Percentiles rank a stretch among this genome's conserved stretches.
Evolutionary conservation across 2,888 invertebrate genomes (phyloP).

Genomic region (Crematogaster levior): DNA sequence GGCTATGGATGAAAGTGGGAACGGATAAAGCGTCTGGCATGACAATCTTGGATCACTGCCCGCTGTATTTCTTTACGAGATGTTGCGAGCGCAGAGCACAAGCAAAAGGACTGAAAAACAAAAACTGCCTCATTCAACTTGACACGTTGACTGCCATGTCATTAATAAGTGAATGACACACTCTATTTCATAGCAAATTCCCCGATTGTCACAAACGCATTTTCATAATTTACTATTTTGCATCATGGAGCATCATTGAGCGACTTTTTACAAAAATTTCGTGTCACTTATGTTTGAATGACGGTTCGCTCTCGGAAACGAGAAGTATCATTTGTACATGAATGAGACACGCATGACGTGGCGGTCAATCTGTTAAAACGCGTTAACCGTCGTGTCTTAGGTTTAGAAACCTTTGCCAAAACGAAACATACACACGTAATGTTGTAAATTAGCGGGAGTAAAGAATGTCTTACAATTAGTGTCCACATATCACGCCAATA

Average conservation of each 20-base stretch:
- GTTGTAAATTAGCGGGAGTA: constrained; percentile 77
- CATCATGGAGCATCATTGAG: background rate
- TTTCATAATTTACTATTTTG: background rate
- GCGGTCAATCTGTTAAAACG: constrained; percentile 54
- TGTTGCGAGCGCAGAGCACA: constrained; percentile 42
- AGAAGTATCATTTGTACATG: background rate
- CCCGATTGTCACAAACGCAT: background rate
- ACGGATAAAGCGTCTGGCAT: background rate
- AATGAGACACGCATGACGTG: background rate
- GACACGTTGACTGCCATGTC: background rate
- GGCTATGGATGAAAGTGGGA: background rate
- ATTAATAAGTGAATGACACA: background rate
- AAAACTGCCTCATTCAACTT: constrained; percentile 78
- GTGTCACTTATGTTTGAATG: background rate
- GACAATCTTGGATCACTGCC: constrained; percentile 26
- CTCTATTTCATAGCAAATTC: background rate
- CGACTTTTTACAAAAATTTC: background rate
- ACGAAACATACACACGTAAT: constrained; percentile 76
- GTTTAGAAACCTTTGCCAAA: constrained; percentile 76
- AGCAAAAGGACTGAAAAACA: constrained; percentile 70
- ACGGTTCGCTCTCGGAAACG: background rate
- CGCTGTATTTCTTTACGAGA: constrained; percentile 34
- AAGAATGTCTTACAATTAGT: constrained; percentile 76
- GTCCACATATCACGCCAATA: constrained; percentile 81
- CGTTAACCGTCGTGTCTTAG: constrained; percentile 58